Evolutionary conservation across 2,797 vertebrate species (phyloP).

Genomic region (Amblyopsis hoosieri): DNA sequence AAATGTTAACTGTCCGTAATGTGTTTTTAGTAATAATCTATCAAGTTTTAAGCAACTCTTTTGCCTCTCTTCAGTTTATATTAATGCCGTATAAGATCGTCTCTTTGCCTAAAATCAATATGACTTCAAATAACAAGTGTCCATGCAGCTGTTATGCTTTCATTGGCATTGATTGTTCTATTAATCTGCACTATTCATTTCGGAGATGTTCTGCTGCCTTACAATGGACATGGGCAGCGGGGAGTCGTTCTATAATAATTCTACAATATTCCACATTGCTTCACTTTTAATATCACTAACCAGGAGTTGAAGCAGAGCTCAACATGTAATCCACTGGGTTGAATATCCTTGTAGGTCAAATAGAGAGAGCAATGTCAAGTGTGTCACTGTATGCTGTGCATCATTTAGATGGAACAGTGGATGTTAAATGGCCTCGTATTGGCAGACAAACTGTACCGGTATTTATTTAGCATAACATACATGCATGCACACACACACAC

Average conservation of each 20-base stretch:
- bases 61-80: constrained; percentile 44
- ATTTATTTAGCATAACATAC: constrained; percentile 56
- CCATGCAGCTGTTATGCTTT: constrained; percentile 60
- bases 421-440: constrained; percentile 73
- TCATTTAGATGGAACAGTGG: constrained; percentile 65
- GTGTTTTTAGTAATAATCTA: constrained; percentile 29
- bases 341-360: constrained; percentile 69
- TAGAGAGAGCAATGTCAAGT: constrained; percentile 63
- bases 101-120: constrained; percentile 61
- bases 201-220: constrained; percentile 39
- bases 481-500: constrained; percentile 32
- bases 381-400: constrained; percentile 39
- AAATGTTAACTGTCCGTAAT: constrained; percentile 52
- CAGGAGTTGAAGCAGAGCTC: constrained; percentile 55
- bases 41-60: constrained; percentile 25
- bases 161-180: constrained; percentile 55
- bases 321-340: constrained; percentile 57
- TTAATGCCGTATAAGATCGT: constrained; percentile 41
- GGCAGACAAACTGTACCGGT: constrained; percentile 62
- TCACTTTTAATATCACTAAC: constrained; percentile 52
- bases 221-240: constrained; percentile 38
- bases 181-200: constrained; percentile 48
- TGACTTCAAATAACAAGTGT: constrained; percentile 34
- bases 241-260: constrained; percentile 46
- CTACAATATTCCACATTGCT: constrained; percentile 44